phyloP scores from a whole-genome alignment of 1,140 invertebrate species.

The Amyelois transitella region DNA sequence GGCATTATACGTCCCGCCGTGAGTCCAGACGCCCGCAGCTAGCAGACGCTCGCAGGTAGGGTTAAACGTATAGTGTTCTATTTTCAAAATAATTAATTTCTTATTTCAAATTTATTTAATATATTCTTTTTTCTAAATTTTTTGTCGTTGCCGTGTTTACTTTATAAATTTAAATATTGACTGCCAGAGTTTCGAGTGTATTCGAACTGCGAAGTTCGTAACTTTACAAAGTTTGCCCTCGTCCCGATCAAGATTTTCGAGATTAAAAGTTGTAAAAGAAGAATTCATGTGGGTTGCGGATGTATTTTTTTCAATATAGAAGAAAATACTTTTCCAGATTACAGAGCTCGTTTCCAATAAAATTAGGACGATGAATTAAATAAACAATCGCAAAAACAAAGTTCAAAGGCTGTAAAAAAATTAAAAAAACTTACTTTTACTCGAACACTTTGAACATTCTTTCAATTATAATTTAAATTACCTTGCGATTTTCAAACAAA shows the following conservation, averaged over 20 bases:
- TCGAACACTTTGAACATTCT: too few relatives aligned
- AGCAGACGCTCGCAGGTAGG: not conserved
- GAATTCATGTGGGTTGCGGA: not conserved
- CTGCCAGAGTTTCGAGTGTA: not conserved
- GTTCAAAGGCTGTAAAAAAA: too few relatives aligned
- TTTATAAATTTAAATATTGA: not conserved
- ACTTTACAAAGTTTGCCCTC: not conserved
- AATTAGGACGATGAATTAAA: too few relatives aligned
- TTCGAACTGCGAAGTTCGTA: not conserved
- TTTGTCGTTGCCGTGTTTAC: not conserved
- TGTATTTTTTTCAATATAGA: not conserved
- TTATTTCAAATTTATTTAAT: not conserved
- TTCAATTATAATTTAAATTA: too few relatives aligned
- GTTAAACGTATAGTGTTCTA: not conserved
- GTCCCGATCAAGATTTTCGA: not conserved
- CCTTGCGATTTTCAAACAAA: too few relatives aligned
- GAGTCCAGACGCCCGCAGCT: slow-evolving; percentile 24
- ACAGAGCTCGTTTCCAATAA: too few relatives aligned
- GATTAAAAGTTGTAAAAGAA: not conserved
- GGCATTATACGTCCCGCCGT: slow-evolving; percentile 42
- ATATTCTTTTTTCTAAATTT: not conserved
- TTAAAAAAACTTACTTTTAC: too few relatives aligned
- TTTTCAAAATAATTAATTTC: not conserved
- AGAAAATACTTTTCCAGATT: not conserved
- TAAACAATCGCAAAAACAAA: too few relatives aligned